Conservation (phyloP, 2,888 invertebrate species). For the Cephus sareptanus region DNA sequence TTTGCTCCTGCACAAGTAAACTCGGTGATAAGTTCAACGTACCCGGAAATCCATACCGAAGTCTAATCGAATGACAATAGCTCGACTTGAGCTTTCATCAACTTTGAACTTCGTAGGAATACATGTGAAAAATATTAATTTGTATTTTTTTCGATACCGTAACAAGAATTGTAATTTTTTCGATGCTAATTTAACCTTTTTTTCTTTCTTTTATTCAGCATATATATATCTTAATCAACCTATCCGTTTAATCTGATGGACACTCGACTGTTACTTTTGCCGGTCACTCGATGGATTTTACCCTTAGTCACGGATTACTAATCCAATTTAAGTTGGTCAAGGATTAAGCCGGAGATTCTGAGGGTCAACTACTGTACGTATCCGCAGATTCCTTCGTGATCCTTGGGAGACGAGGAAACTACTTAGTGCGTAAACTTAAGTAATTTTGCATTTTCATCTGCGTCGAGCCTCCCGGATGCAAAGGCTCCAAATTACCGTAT, state of each 20-base stretch:
- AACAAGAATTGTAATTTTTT: too few species aligned
- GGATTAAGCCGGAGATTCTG: slow-evolving; percentile 19
- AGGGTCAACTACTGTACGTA: slow-evolving; percentile 17
- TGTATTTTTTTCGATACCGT: background rate
- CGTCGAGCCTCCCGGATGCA: background rate
- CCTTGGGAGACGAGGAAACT: slow-evolving; percentile 12
- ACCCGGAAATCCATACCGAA: background rate
- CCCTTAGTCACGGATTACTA: slow-evolving; percentile 14
- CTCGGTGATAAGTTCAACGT: background rate
- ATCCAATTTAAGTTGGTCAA: slow-evolving; percentile 22
- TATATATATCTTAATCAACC: too few species aligned
- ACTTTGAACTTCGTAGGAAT: background rate
- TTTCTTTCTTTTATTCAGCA: too few species aligned
- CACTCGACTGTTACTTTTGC: background rate
- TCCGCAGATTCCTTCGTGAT: slow-evolving; percentile 10
- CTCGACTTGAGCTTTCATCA: background rate
- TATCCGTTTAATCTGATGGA: too few species aligned
- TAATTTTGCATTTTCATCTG: background rate
- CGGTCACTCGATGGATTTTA: slow-evolving; percentile 16
- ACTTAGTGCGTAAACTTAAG: background rate
- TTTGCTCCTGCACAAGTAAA: background rate
- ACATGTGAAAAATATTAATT: background rate
- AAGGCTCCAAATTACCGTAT: background rate
- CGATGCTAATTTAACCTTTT: too few species aligned
- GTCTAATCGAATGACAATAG: background rate